phyloP scores from a whole-genome alignment of 2,888 invertebrate species.

The Leptarthrus brevirostris region DNA sequence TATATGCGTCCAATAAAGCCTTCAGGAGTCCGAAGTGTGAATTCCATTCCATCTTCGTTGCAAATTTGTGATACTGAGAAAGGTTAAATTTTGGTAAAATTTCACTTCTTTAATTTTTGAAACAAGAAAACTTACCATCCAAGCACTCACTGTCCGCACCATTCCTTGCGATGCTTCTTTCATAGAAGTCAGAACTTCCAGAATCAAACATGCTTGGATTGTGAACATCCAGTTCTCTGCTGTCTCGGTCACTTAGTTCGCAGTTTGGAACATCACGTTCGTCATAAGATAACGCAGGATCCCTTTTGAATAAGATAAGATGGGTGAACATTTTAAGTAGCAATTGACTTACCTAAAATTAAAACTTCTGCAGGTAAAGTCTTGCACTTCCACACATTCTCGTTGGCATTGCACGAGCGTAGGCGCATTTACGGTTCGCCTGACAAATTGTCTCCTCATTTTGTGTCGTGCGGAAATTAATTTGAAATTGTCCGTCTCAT shows the following conservation, averaged over 20 bases:
- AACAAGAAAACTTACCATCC: slow-evolving; percentile 75
- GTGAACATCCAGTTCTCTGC: slow-evolving; percentile 83
- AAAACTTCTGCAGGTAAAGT: slow-evolving; percentile 88
- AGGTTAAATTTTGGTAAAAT: background rate
- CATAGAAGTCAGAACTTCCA: slow-evolving; percentile 88
- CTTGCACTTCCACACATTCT: slow-evolving; percentile 84
- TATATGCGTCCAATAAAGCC: slow-evolving; percentile 91
- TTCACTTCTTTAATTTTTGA: background rate
- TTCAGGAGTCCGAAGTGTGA: slow-evolving; percentile 87
- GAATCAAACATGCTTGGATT: slow-evolving; percentile 88
- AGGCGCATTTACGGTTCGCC: slow-evolving; percentile 78
- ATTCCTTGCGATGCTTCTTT: slow-evolving; percentile 79
- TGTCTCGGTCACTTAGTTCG: slow-evolving; percentile 88
- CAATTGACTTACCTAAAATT: slow-evolving; percentile 91
- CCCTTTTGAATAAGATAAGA: slow-evolving; percentile 65
- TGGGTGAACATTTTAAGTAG: too few species aligned
- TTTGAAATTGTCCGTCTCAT: slow-evolving; percentile 84
- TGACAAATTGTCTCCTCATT: slow-evolving; percentile 81
- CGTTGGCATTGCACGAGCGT: slow-evolving; percentile 84
- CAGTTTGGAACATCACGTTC: slow-evolving; percentile 78
- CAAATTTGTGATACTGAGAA: slow-evolving; percentile 85
- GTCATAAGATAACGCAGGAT: slow-evolving; percentile 71
- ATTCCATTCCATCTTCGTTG: slow-evolving; percentile 95
- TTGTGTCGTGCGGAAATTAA: slow-evolving; percentile 83
- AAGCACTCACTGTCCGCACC: slow-evolving; percentile 75